phyloP scores from a whole-genome alignment of 2,113 vertebrate species.

The Eclectus roratus region DNA sequence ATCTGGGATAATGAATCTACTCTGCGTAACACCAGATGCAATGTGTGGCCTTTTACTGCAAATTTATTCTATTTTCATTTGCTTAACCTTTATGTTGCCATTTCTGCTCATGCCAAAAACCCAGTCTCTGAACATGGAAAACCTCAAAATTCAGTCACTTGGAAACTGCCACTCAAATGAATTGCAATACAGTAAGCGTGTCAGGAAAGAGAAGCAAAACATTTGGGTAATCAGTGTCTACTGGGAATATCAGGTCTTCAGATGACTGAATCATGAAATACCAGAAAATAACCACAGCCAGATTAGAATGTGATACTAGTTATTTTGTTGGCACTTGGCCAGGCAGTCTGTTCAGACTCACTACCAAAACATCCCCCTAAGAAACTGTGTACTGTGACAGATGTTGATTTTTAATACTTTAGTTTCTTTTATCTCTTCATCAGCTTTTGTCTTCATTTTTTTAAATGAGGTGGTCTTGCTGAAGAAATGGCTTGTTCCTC shows the following conservation, averaged over 20 bases:
- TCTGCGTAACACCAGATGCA: slow-evolving; percentile 17
- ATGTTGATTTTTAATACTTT: background rate
- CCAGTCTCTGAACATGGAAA: background rate
- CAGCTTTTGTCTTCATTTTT: background rate
- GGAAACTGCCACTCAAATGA: background rate
- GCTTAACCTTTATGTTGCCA: slow-evolving; percentile 44
- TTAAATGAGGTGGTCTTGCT: background rate
- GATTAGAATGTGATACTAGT: background rate
- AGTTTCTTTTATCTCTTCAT: background rate
- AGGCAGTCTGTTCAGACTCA: background rate
- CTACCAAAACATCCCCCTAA: background rate
- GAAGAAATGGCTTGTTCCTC: background rate
- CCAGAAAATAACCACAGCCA: background rate
- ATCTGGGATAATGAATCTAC: background rate
- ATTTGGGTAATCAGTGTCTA: background rate
- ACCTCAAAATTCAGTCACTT: background rate
- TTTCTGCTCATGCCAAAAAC: slow-evolving; percentile 14
- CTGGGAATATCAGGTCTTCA: background rate
- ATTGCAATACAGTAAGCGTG: background rate
- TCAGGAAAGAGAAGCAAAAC: background rate
- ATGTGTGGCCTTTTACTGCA: slow-evolving; percentile 13
- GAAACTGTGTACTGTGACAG: background rate
- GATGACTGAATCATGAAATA: background rate
- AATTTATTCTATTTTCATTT: slow-evolving; percentile 44
- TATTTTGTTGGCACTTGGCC: background rate